Conservation (phyloP, 2,888 invertebrate species). For the Microctonus brassicae region DNA sequence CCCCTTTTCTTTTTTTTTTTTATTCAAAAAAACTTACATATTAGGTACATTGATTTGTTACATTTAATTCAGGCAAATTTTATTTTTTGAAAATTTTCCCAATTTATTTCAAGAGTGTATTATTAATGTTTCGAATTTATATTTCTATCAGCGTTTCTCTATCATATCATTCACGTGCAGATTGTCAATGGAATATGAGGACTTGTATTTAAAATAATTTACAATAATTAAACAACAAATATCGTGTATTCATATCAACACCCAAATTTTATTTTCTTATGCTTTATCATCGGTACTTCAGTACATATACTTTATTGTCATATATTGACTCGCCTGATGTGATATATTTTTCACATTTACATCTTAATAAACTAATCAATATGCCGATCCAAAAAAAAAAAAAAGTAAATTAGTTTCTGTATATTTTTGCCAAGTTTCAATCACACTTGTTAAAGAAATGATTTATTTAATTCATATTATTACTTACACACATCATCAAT, state of each 20-base stretch:
- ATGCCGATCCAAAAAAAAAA: not conserved
- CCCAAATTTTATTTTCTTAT: slow-evolving; percentile 8
- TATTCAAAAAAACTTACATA: slow-evolving; percentile 36
- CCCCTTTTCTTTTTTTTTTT: slow-evolving; percentile 33
- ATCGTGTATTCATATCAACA: not conserved
- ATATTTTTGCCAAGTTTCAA: not conserved
- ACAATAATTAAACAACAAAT: not conserved
- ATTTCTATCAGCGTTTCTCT: not conserved
- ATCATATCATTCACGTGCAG: slow-evolving; percentile 9
- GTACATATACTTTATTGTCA: slow-evolving; percentile 37
- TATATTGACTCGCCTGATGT: slow-evolving; percentile 31
- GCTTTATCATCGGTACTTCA: slow-evolving; percentile 31
- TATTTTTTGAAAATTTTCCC: not conserved
- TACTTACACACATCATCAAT: not conserved
- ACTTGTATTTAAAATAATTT: not conserved
- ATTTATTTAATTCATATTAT: not conserved
- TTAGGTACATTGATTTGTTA: slow-evolving; percentile 38
- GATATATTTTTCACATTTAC: not conserved
- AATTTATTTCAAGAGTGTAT: not conserved
- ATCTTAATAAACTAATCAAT: slow-evolving; percentile 4
- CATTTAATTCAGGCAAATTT: slow-evolving; percentile 20
- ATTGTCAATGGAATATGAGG: slow-evolving; percentile 23
- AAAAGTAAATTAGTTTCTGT: not conserved
- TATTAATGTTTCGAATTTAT: not conserved
- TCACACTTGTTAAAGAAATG: not conserved